Conservation (phyloP, 2,888 invertebrate genomes). For the Furcula furcula region DNA sequence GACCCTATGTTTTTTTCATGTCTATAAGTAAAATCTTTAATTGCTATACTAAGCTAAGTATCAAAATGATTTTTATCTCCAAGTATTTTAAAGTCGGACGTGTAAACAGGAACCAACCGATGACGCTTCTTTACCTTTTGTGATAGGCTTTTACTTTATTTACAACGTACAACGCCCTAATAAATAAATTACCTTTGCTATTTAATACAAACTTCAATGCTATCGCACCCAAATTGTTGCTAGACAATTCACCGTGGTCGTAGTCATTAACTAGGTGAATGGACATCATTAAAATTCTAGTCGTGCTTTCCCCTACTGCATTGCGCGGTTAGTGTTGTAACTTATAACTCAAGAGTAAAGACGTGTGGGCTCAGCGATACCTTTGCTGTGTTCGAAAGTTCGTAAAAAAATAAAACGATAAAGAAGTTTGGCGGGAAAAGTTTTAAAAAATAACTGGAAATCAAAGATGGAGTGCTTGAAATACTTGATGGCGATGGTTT, state of each 20-base stretch:
- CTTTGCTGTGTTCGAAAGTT: neutral
- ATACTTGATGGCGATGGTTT: constrained; percentile 29
- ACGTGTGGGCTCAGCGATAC: constrained; percentile 4
- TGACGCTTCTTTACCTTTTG: neutral
- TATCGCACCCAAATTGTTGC: neutral
- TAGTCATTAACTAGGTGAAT: constrained; percentile 35
- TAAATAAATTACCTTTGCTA: neutral
- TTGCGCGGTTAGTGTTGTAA: constrained; percentile 20
- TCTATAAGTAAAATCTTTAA: no score
- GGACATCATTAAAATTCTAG: constrained; percentile 51
- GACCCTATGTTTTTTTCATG: no score
- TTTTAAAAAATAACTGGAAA: constrained; percentile 1
- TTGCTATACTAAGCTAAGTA: no score
- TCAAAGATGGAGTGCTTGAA: constrained; percentile 28
- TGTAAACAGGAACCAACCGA: neutral
- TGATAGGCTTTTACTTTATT: neutral
- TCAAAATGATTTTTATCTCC: neutral
- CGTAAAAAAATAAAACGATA: constrained; percentile 3
- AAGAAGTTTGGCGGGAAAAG: constrained; percentile 1
- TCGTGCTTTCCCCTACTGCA: constrained; percentile 33
- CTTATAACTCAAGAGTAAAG: constrained; percentile 4
- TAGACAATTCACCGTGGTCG: constrained; percentile 7
- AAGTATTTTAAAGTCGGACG: neutral
- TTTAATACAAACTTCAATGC: no score
- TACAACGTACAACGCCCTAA: no score